Conservation (phyloP, 2,888 invertebrate genomes). For the Byasa hedistus region DNA sequence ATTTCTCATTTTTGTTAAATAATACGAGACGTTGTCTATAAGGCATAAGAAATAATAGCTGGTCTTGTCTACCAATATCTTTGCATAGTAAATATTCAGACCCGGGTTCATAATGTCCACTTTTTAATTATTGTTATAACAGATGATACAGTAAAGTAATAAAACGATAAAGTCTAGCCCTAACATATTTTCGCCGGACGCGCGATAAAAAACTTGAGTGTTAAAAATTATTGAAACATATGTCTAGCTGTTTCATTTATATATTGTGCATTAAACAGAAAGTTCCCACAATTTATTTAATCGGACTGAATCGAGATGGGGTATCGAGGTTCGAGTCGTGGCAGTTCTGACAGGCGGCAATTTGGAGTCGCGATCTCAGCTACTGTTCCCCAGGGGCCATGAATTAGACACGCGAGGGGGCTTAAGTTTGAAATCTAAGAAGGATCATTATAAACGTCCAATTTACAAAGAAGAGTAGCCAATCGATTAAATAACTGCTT, state of each 20-base stretch:
- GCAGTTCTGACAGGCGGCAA: slow-evolving; percentile 57
- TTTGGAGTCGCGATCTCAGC: slow-evolving; percentile 53
- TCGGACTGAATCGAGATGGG: slow-evolving; percentile 40
- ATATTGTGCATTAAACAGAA: slow-evolving; percentile 20
- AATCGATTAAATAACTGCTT: slow-evolving; percentile 17
- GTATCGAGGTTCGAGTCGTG: slow-evolving; percentile 33
- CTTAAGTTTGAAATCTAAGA: slow-evolving; percentile 17
- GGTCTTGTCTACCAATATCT: no score
- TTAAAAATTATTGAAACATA: neutral
- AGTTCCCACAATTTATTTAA: slow-evolving; percentile 59
- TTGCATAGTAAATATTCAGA: no score
- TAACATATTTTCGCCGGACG: no score
- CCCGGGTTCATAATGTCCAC: no score
- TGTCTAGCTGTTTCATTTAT: neutral
- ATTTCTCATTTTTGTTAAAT: no score
- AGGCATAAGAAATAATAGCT: no score
- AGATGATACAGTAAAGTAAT: no score
- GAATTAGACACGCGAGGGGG: slow-evolving; percentile 55
- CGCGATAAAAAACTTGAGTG: no score
- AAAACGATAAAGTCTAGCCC: no score
- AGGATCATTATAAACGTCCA: slow-evolving; percentile 22
- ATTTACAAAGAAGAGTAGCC: slow-evolving; percentile 23
- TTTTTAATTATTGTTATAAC: no score
- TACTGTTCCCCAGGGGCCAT: slow-evolving; percentile 56
- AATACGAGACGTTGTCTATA: no score